Evolutionary conservation across 2,797 vertebrate genomes (phyloP), one percentile per base, ranked within the genome.

Genomic region (Vireo griseus): DNA sequence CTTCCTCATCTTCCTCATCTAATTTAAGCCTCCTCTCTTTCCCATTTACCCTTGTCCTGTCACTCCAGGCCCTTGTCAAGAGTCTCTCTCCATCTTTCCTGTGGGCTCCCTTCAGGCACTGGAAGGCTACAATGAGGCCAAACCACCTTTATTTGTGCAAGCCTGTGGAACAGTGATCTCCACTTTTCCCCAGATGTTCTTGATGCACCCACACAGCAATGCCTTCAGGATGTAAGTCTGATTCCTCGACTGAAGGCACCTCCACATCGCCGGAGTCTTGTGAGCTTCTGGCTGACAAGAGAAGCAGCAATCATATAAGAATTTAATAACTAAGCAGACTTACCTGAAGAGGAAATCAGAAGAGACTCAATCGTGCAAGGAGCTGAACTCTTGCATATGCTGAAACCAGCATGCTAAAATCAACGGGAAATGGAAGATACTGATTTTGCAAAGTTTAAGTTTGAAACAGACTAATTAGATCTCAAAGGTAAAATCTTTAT

Each of bases 161-260:
- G 63, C 14, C 35, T 81, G 42, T 58, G 31, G 86, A 75, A 35
- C n/a, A 52, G 14, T 2, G 20, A 65, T 78, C 42, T 89, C 39
- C 24, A 62, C 11, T 80, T 35, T 48, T 71, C 6, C 29, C 16
- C 35, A n/a, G 45, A 5, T 14, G 21, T 39, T 90, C 42, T 68
- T 2, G 1, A 7, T 42, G 33, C 33, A 33, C 33, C 17, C 18
- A 13, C 0, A 0, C 31, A 50, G 39, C 52, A 55, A 7, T 15
- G 72, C 33, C 26, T 69, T 74, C 33, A 50, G 48, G 35, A 52
- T 20, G 21, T 39, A 61, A 4, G 5, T 31, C 42, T 39, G 26
- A 25, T n/a, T 86, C 57, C n/a, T 55, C 16, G 3, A 19, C 45
- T 65, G 88, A 77, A 68, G 22, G 59, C 51, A 68, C 13, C 9